Evolutionary conservation across 1,140 invertebrate genomes (phyloP).

Genomic region (Drosophila varians): DNA sequence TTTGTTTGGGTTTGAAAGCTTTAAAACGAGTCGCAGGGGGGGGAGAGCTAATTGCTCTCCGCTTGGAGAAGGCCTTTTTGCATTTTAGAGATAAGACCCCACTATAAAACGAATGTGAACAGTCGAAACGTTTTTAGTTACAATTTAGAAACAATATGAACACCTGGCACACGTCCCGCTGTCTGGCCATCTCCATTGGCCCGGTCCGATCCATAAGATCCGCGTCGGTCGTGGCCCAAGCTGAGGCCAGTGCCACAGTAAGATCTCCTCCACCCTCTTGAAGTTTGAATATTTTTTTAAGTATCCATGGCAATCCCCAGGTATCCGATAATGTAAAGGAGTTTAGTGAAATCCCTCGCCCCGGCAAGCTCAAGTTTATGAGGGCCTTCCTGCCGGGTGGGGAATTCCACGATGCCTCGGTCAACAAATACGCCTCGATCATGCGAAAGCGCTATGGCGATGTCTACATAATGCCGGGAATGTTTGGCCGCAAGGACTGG

Average conservation of each 20-base stretch:
- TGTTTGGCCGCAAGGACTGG: conserved; percentile 61
- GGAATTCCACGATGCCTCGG: conserved; percentile 42
- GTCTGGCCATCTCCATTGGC: neutral
- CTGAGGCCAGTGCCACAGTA: conserved; percentile 1
- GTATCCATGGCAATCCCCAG: too few relatives aligned
- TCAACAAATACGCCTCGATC: conserved; percentile 28
- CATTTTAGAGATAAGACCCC: conserved; percentile 15
- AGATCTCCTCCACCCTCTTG: too few relatives aligned
- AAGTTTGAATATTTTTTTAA: too few relatives aligned
- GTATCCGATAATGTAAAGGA: conserved; percentile 3
- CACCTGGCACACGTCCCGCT: conserved; percentile 2
- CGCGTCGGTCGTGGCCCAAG: conserved; percentile 3
- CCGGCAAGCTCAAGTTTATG: conserved; percentile 45
- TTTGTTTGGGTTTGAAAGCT: conserved; percentile 31
- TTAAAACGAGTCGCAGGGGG: neutral
- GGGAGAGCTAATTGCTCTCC: neutral
- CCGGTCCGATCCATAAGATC: conserved; percentile 12
- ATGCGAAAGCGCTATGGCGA: conserved; percentile 63
- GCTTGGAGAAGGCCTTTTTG: neutral
- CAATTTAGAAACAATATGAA: conserved; percentile 16
- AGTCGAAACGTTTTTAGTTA: conserved; percentile 10
- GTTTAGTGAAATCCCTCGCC: conserved; percentile 43
- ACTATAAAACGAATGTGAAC: conserved; percentile 9
- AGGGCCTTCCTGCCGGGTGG: conserved; percentile 60
- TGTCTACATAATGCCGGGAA: conserved; percentile 58